These are phyloP conservation scores for Varanus salvator DNA, from an alignment of 2,113 vertebrate genomes.

Conservation along the genomic window DNA sequence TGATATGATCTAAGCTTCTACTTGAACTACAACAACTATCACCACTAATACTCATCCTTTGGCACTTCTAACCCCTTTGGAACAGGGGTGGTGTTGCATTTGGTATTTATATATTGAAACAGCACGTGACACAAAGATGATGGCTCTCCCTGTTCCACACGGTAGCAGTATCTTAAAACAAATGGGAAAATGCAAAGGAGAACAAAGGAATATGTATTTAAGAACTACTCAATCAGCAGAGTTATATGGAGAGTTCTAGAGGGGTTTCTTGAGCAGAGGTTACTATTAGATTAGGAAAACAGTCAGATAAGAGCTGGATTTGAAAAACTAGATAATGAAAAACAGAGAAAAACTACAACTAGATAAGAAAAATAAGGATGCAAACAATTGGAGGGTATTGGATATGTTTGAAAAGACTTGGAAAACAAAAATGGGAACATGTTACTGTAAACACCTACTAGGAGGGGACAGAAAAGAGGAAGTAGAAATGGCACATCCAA, in stretches of 20 bases:
- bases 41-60: neutral
- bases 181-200: neutral
- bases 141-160: neutral
- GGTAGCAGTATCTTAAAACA: neutral
- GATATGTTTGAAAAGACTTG: neutral
- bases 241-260: neutral
- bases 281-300: neutral
- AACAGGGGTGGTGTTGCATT: neutral
- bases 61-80: neutral
- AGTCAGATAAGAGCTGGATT: too few species aligned
- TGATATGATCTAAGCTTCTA: conserved; percentile 1
- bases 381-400: neutral
- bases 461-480: neutral
- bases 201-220: neutral
- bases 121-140: neutral
- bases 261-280: neutral
- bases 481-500: neutral
- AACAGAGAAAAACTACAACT: too few species aligned
- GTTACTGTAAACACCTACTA: neutral
- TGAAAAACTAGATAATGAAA: too few species aligned
- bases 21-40: neutral
- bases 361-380: neutral
- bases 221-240: neutral
- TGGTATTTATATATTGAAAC: neutral
- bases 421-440: neutral